Evolutionary conservation across 2,113 vertebrate species (phyloP).

Genomic region (human (Homo sapiens)): DNA sequence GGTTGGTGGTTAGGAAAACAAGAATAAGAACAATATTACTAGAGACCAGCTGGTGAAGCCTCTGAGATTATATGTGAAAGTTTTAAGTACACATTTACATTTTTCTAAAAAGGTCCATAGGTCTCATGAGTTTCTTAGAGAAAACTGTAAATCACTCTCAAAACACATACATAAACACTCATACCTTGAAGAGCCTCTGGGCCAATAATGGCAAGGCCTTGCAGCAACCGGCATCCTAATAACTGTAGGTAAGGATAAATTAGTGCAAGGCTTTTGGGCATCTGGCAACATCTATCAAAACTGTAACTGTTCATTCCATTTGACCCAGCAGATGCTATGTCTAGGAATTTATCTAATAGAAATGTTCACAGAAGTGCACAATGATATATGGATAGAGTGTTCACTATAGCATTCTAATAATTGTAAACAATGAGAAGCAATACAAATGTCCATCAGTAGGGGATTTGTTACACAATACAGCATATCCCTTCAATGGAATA

Average conservation of each 20-base stretch:
- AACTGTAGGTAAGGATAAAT: neutral
- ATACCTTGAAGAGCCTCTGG: neutral
- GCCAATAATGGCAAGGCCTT: neutral
- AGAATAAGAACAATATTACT: neutral
- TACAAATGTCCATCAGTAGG: neutral
- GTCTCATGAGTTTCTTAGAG: slow-evolving; percentile 14
- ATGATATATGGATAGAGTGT: neutral
- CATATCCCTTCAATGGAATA: neutral
- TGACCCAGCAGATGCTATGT: slow-evolving; percentile 46
- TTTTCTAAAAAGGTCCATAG: slow-evolving; percentile 12
- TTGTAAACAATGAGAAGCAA: slow-evolving; percentile 12
- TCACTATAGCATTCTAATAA: slow-evolving; percentile 43
- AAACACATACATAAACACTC: neutral
- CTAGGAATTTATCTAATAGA: slow-evolving; percentile 26
- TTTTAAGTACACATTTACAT: slow-evolving; percentile 1
- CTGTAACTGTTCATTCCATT: neutral
- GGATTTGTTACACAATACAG: neutral
- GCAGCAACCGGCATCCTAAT: neutral
- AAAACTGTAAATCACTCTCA: slow-evolving; percentile 24
- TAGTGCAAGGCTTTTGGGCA: slow-evolving; percentile 14
- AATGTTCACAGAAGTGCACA: neutral
- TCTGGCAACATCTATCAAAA: slow-evolving; percentile 41
- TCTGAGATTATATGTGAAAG: slow-evolving; percentile 33
- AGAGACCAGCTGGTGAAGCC: neutral
- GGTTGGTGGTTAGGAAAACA: neutral